Evolutionary conservation across 2,797 vertebrate genomes (phyloP).

Genomic region (Lutjanus campechanus): DNA sequence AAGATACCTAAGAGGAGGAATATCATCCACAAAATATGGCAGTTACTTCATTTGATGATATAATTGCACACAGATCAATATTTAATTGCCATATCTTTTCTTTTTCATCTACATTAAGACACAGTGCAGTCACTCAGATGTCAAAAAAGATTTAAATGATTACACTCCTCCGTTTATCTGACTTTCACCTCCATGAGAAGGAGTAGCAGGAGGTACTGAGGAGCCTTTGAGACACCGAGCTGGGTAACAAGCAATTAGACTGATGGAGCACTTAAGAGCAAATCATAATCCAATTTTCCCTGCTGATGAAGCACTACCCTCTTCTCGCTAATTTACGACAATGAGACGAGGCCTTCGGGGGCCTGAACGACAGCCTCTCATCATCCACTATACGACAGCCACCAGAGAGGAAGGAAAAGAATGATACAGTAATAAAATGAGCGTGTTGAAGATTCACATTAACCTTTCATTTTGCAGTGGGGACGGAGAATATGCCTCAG

Average conservation of each 20-base stretch:
- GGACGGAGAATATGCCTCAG: slow-evolving; percentile 41
- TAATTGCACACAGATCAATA: slow-evolving; percentile 16
- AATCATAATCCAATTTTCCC: slow-evolving; percentile 82
- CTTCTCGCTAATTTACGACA: slow-evolving; percentile 68
- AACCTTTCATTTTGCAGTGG: slow-evolving; percentile 65
- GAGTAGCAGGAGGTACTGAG: slow-evolving; percentile 23
- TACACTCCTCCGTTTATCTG: slow-evolving; percentile 27
- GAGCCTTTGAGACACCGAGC: slow-evolving; percentile 43
- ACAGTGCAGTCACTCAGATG: slow-evolving; percentile 7
- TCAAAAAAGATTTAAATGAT: slow-evolving; percentile 42
- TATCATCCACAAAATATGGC: background rate
- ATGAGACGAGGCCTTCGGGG: slow-evolving; percentile 66
- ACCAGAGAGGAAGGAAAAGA: slow-evolving; percentile 33
- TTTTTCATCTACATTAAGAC: slow-evolving; percentile 1
- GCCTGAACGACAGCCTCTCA: slow-evolving; percentile 52
- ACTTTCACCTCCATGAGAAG: slow-evolving; percentile 37
- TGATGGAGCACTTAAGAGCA: slow-evolving; percentile 77
- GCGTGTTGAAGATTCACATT: slow-evolving; percentile 69
- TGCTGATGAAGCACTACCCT: slow-evolving; percentile 69
- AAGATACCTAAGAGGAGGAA: background rate
- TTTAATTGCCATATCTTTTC: slow-evolving; percentile 3
- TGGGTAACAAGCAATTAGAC: slow-evolving; percentile 75
- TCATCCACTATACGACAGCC: slow-evolving; percentile 56
- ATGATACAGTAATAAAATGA: slow-evolving; percentile 56
- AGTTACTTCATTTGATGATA: background rate